Evolutionary conservation across 2,797 vertebrate genomes (phyloP).

Genomic region (Siniperca scherzeri): DNA sequence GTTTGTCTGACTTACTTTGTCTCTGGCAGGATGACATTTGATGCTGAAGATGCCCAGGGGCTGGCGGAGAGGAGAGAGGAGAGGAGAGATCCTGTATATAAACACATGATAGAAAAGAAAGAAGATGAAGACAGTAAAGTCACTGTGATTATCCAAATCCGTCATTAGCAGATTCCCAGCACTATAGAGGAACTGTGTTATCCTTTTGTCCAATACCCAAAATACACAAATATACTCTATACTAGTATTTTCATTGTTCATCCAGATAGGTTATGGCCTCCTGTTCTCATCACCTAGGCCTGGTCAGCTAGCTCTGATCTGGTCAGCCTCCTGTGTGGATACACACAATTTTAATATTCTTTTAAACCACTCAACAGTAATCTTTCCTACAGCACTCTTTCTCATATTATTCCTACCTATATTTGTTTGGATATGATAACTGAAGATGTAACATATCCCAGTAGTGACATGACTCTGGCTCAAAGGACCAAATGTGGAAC

Average conservation of each 20-base stretch:
- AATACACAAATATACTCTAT: slow-evolving; percentile 53
- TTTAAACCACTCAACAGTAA: slow-evolving; percentile 29
- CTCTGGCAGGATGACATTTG: slow-evolving; percentile 77
- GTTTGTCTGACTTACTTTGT: slow-evolving; percentile 79
- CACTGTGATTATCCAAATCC: slow-evolving; percentile 46
- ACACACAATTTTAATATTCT: slow-evolving; percentile 27
- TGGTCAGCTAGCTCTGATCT: slow-evolving; percentile 18
- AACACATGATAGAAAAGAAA: slow-evolving; percentile 25
- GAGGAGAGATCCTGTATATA: slow-evolving; percentile 38
- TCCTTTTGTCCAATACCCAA: slow-evolving; percentile 53
- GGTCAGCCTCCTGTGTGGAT: slow-evolving; percentile 21
- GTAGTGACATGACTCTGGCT: slow-evolving; percentile 14
- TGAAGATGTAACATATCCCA: slow-evolving; percentile 22
- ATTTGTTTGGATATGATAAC: slow-evolving; percentile 39
- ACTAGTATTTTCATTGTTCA: slow-evolving; percentile 41
- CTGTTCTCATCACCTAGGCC: slow-evolving; percentile 25
- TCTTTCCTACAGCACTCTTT: background rate
- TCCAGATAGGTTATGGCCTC: slow-evolving; percentile 22
- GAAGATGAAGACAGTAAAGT: slow-evolving; percentile 2
- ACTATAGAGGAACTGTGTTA: slow-evolving; percentile 62
- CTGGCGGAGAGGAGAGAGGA: slow-evolving; percentile 47
- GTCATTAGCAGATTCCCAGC: slow-evolving; percentile 60
- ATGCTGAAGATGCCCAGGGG: slow-evolving; percentile 74
- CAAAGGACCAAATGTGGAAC: slow-evolving; percentile 21
- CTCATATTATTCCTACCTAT: slow-evolving; percentile 30